Evolutionary conservation across 1,140 invertebrate genomes (phyloP).

Genomic region (Drosophila sproati): DNA sequence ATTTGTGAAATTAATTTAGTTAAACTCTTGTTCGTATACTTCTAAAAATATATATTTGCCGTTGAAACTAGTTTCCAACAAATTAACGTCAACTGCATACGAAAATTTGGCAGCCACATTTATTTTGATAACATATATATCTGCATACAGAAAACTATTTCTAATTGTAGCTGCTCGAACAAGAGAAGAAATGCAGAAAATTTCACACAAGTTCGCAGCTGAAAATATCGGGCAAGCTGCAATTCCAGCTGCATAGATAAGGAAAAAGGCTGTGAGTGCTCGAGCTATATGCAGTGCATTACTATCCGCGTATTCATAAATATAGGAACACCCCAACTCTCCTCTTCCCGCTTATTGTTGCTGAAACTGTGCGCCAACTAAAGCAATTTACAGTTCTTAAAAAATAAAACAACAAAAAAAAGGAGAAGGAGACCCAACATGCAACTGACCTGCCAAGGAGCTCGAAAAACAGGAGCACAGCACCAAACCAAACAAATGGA

Average conservation of each 20-base stretch:
- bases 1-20: no score
- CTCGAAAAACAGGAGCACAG: slow-evolving; percentile 18
- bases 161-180: not conserved
- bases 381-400: slow-evolving; percentile 81
- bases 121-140: not conserved
- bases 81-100: no score
- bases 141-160: not conserved
- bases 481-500: slow-evolving; percentile 75
- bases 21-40: no score
- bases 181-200: not conserved
- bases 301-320: slow-evolving; percentile 71
- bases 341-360: slow-evolving; percentile 23
- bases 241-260: slow-evolving; percentile 43
- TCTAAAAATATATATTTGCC: no score
- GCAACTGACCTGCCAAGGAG: slow-evolving; percentile 67
- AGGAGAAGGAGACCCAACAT: slow-evolving; percentile 24
- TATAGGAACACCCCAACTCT: not conserved
- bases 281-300: slow-evolving; percentile 46
- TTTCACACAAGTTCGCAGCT: not conserved
- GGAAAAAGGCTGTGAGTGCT: slow-evolving; percentile 34
- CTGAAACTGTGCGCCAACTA: slow-evolving; percentile 70
- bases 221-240: slow-evolving; percentile 36
- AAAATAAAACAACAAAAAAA: slow-evolving; percentile 29
- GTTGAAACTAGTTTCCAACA: no score
- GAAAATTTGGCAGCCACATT: not conserved